Evolutionary conservation across 2,797 vertebrate species (phyloP), one percentile per base, ranked within the genome.

Genomic region (Pogoniulus pusillus): DNA sequence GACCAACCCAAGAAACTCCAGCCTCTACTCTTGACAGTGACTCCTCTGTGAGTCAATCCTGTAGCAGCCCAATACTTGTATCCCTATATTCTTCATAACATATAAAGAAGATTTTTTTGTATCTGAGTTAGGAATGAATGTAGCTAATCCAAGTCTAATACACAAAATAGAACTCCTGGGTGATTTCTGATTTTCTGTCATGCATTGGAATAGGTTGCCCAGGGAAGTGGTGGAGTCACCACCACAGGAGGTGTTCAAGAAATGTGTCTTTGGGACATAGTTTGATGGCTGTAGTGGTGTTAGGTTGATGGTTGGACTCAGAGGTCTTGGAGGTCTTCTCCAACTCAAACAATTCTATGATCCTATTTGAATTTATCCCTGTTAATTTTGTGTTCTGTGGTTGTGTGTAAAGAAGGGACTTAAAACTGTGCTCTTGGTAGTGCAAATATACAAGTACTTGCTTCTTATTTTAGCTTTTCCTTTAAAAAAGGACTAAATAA

Each of bases 11-110:
- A 54, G 47, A 30, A 23, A 29, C 43, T 39, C 39, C 41, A 35
- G 6, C 12, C 41, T 49, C 39, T 79, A 37, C 26, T 70, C 7
- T 0, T 59, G 73, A 8, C 68, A 2, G 0, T 17, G 60, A n/a
- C 64, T 77, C 12, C 39, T 51, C 16, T 51, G 2, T 15, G 20
- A 24, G 45, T 7, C 2, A 3, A 8, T 69, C 55, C 72, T 23
- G 64, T 19, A 23, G 35, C 8, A 2, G 7, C 74, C 76, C 32
- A 17, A 75, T 59, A 57, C 34, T 54, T 10, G 3, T 27, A 9
- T 15, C 54, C 15, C 7, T n/a, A 3, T 32, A 68, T 76, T n/a
- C 64, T 62, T 26, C 16, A 9, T 53, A 29, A 19, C 18, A 6
- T 19, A 39, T 12, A 7, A 17, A 8, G 37, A 20, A 47, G 54